Conservation (phyloP, 2,797 vertebrate genomes). For the Schizopygopsis malacanthus region DNA sequence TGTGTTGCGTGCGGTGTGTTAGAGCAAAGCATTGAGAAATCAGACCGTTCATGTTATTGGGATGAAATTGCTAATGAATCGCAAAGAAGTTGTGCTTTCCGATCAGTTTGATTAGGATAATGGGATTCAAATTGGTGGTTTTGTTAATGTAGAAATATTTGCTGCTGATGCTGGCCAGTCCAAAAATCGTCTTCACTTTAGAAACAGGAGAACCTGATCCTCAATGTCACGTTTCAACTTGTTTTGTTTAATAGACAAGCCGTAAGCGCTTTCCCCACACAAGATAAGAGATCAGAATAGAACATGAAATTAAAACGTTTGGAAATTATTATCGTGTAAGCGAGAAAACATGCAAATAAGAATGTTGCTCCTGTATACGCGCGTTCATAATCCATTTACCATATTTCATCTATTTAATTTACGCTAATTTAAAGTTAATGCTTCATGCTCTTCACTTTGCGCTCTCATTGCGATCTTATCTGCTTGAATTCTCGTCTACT, state of each 20-base stretch:
- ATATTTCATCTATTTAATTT: constrained; percentile 3
- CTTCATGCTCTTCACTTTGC: background rate
- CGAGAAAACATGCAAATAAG: background rate
- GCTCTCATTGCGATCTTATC: background rate
- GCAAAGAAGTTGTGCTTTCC: constrained; percentile 46
- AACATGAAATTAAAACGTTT: background rate
- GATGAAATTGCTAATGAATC: background rate
- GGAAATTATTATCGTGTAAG: background rate
- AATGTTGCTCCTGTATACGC: background rate
- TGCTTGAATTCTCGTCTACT: background rate
- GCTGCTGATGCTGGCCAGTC: background rate
- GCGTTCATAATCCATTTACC: background rate
- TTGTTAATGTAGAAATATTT: constrained; percentile 7
- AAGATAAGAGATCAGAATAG: background rate
- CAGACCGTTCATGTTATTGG: background rate
- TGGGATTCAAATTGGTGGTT: constrained; percentile 28
- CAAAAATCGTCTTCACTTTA: background rate
- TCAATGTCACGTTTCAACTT: constrained; percentile 18
- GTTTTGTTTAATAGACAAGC: background rate
- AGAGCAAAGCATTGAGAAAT: constrained; percentile 6
- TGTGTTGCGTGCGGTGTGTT: constrained; percentile 25
- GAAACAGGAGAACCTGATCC: background rate
- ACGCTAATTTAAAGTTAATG: constrained; percentile 3
- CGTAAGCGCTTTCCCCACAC: background rate
- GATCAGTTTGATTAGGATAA: constrained; percentile 23